Evolutionary conservation across 1,140 invertebrate genomes (phyloP).

Genomic region (Anagrus nilaparvatae): DNA sequence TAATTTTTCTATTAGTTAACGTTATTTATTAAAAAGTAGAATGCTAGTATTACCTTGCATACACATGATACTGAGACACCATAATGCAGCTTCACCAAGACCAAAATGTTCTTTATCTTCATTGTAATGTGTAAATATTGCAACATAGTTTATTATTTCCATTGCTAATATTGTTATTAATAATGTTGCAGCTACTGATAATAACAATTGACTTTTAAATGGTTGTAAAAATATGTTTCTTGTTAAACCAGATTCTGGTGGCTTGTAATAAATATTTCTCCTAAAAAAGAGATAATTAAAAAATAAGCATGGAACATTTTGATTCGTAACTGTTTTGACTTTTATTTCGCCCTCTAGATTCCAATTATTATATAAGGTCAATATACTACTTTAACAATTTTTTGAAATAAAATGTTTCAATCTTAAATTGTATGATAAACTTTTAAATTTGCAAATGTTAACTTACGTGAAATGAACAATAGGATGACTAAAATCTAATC

Average conservation of each 20-base stretch:
- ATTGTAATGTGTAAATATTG: constrained; percentile 26
- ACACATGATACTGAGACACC: constrained; percentile 51
- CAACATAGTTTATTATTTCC: constrained; percentile 39
- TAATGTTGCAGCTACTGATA: constrained; percentile 43
- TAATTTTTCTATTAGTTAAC: neutral
- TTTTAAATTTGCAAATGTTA: constrained; percentile 7
- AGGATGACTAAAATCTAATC: constrained; percentile 51
- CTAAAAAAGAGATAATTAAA: constrained; percentile 29
- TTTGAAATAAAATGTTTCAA: too few species aligned
- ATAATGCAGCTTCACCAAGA: constrained; percentile 45
- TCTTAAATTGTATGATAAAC: too few species aligned
- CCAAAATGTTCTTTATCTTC: constrained; percentile 31
- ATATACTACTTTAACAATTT: too few species aligned
- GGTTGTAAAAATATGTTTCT: constrained; percentile 53
- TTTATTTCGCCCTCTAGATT: too few species aligned
- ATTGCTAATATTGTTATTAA: constrained; percentile 41
- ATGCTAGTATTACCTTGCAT: constrained; percentile 44
- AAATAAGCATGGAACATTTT: neutral
- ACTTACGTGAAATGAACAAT: constrained; percentile 48
- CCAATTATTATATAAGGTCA: too few species aligned
- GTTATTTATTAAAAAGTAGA: neutral
- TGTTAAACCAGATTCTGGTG: constrained; percentile 47
- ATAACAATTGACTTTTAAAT: constrained; percentile 44
- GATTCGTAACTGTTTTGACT: neutral
- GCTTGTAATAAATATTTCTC: constrained; percentile 53